Percentiles rank a stretch among this genome's conserved stretches.
Evolutionary conservation across 2,113 vertebrate genomes (phyloP).

Genomic region (Podarcis muralis): DNA sequence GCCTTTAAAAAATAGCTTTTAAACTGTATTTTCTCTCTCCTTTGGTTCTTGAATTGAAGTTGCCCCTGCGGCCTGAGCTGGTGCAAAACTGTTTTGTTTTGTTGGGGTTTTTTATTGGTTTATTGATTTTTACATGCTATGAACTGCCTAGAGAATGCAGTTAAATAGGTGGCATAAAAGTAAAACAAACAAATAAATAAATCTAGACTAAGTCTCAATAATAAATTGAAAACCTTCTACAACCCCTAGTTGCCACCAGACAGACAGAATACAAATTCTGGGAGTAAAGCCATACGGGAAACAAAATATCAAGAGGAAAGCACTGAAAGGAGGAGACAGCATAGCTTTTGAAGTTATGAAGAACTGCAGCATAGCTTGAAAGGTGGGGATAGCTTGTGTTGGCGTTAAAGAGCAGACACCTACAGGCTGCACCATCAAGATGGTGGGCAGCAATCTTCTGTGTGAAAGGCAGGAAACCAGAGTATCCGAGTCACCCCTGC

Average conservation of each 20-base stretch:
- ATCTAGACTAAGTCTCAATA: too few species aligned
- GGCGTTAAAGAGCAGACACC: neutral
- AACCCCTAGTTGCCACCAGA: neutral
- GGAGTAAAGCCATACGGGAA: neutral
- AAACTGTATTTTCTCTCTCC: too few species aligned
- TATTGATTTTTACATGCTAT: too few species aligned
- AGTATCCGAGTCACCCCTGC: neutral
- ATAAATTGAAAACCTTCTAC: neutral
- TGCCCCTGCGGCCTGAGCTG: too few species aligned
- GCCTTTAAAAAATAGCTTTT: too few species aligned
- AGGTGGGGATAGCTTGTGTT: neutral
- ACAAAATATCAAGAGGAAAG: neutral
- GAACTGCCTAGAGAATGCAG: too few species aligned
- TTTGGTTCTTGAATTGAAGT: too few species aligned
- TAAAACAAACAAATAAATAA: too few species aligned
- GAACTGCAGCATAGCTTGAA: neutral
- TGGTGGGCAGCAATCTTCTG: neutral
- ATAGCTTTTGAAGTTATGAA: neutral
- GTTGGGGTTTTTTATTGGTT: too few species aligned
- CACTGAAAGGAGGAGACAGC: neutral
- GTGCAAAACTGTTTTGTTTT: too few species aligned
- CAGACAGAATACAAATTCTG: neutral
- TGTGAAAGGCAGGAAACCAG: neutral
- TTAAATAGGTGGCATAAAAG: too few species aligned
- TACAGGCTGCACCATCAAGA: neutral